Evolutionary conservation across 2,797 vertebrate species (phyloP), one percentile per base, ranked within the genome.

Genomic region (Urophycis tenuis): DNA sequence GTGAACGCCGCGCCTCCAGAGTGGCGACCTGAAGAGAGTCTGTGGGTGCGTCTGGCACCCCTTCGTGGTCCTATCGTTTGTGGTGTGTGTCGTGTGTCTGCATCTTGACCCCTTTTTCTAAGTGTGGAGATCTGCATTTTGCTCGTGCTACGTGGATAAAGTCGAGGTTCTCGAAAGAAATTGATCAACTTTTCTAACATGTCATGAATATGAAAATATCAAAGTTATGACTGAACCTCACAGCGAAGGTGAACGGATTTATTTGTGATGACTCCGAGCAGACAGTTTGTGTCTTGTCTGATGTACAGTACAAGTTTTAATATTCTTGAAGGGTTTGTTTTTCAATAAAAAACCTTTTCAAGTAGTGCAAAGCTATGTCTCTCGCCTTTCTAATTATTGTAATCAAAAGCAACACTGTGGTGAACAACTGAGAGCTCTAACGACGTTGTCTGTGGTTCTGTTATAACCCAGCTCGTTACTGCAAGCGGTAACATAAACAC

Each of bases 291-390:
- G 53, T 60, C 5, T n/a, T 7, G 22, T n/a, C 53, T n/a, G 19
- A 73, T 78, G 76, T 75, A 80, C 41, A 76, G 19, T 75, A 78
- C 7, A 78, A 69, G 77, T 77, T 31, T 74, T 1, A 22, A 82
- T 22, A 86, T 80, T 80, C 84, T 89, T 88, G 25, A 69, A 33
- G 15, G 5, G 5, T 33, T 85, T 19, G 31, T 71, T 79, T 22
- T 84, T 87, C 33, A 90, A 87, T 88, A 89, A 88, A 87, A 29
- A 0, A 45, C 29, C 1, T 83, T 33, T 74, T 67, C n/a, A n/a
- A n/a, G n/a, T n/a, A n/a, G n/a, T n/a, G n/a, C n/a, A n/a, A n/a
- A n/a, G n/a, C n/a, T n/a, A n/a, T n/a, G n/a, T n/a, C n/a, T n/a
- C n/a, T n/a, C n/a, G n/a, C n/a, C n/a, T n/a, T n/a, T n/a, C n/a